Base-by-base conservation (phyloP, 2,888 invertebrate species). In the Trypoxylon attenuatum region DNA sequence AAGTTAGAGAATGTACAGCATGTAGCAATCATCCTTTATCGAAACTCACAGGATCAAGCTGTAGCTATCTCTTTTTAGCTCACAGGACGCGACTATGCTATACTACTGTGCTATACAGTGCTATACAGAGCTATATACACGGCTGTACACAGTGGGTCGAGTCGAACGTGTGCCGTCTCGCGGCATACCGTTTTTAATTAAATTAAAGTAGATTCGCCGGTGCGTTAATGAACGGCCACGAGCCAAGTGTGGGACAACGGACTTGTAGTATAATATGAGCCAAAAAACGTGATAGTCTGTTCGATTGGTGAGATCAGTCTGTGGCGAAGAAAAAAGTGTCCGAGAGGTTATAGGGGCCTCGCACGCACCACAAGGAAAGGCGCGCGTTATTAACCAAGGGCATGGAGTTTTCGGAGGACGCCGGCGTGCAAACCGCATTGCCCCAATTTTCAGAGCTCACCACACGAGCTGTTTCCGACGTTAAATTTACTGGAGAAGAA, bases 381-480 rank as follows among this genome's bases (percentile, higher is more conserved):
- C 56, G 51, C 43, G 43, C 33, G 10, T 33, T 33, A 33, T 33
- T 13, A 33, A 33, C 10, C n/a, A 15, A 46, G 16, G 18, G 75
- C 57, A 87, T 87, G 87, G 81, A 87, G 75, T 86, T 82, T 61
- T 75, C 83, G 13, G 83, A 81, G 53, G 78, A 77, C 49, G 78
- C 74, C 45, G 70, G 59, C 58, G 59, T 78, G 38, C 84, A 85
- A 53, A 78, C 79, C 27, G 69, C 79, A 13, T 71, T 87, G 42
- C 86, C 87, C 8, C 86, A 85, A 53, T 86, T 87, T 55, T 83
- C 85, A 2, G 86, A 87, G 27, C 66, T 87, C 62, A 80, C 82
- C 13, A 66, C 81, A 6, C 78, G 81, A 25, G 58, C 72, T 18
- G 69, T 74, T 5, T 55, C 80, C 2, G 69, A 54, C 21, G 61